phyloP scores from a whole-genome alignment of 2,113 vertebrate species.

The Tiliqua scincoides region DNA sequence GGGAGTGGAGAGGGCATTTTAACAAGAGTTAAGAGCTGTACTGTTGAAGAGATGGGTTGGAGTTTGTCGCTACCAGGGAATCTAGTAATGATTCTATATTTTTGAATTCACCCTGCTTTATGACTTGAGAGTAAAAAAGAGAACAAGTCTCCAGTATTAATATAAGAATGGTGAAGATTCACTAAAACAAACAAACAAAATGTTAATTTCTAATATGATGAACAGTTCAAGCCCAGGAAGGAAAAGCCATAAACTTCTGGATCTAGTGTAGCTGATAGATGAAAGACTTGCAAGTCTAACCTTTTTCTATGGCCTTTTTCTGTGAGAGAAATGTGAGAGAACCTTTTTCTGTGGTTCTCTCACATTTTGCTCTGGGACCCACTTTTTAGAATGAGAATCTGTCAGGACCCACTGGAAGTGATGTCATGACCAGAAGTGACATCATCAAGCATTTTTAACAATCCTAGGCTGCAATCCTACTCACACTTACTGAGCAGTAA shows the following conservation, averaged over 20 bases:
- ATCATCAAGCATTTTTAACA: too few species aligned
- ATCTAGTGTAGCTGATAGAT: constrained; percentile 17
- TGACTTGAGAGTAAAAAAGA: constrained; percentile 71
- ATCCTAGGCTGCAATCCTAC: too few species aligned
- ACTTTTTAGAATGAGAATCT: too few species aligned
- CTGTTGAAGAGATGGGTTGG: constrained; percentile 26
- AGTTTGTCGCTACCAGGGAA: constrained; percentile 43
- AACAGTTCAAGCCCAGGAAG: constrained; percentile 18
- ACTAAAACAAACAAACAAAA: constrained; percentile 58
- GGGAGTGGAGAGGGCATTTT: constrained; percentile 48
- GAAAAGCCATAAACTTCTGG: constrained; percentile 22
- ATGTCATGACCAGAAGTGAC: too few species aligned
- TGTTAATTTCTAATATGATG: constrained; percentile 51
- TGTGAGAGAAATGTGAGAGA: too few species aligned
- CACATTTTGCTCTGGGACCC: too few species aligned
- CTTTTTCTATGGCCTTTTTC: too few species aligned
- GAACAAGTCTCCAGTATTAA: constrained; percentile 77
- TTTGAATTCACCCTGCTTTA: constrained; percentile 74
- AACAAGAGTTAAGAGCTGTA: constrained; percentile 50
- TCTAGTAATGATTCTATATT: constrained; percentile 31
- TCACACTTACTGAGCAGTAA: too few species aligned
- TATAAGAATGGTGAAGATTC: constrained; percentile 59
- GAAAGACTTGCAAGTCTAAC: background rate
- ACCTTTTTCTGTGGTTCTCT: background rate
- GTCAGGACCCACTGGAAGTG: too few species aligned